Conservation (phyloP, 2,113 vertebrate species). For the Atrichornis clamosus region DNA sequence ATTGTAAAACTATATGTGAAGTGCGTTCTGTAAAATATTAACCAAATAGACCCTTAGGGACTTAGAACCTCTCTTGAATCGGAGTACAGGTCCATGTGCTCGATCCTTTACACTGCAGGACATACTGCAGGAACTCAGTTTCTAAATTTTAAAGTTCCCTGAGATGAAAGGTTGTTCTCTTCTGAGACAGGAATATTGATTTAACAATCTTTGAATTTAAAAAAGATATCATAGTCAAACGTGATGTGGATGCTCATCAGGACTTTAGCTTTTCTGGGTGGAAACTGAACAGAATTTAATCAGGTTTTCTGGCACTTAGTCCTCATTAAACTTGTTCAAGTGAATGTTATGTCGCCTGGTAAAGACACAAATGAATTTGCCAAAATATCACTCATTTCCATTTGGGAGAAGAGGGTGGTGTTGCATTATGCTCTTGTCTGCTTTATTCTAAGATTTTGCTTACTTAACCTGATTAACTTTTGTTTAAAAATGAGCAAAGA, state of each 20-base stretch:
- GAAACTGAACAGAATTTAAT: background rate
- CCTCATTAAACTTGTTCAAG: background rate
- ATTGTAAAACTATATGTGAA: background rate
- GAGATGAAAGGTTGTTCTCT: background rate
- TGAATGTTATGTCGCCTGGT: background rate
- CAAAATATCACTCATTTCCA: background rate
- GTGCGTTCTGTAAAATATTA: background rate
- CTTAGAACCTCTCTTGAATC: background rate
- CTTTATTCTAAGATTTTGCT: background rate
- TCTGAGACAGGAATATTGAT: background rate
- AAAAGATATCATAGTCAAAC: fast-evolving
- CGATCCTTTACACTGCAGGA: background rate
- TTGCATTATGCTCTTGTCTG: background rate
- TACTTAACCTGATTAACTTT: background rate
- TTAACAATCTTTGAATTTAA: background rate
- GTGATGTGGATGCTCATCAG: background rate
- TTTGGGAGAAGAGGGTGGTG: background rate
- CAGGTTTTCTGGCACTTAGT: background rate
- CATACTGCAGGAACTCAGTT: background rate
- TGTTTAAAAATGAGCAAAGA: background rate
- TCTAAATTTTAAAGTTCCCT: background rate
- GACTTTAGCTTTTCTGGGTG: background rate
- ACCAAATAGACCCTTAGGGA: background rate
- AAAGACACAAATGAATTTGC: background rate
- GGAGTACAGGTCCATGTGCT: background rate